These are phyloP conservation scores for Eufriesea mexicana DNA, from an alignment of 1,140 invertebrate species.

Conservation along the genomic window DNA sequence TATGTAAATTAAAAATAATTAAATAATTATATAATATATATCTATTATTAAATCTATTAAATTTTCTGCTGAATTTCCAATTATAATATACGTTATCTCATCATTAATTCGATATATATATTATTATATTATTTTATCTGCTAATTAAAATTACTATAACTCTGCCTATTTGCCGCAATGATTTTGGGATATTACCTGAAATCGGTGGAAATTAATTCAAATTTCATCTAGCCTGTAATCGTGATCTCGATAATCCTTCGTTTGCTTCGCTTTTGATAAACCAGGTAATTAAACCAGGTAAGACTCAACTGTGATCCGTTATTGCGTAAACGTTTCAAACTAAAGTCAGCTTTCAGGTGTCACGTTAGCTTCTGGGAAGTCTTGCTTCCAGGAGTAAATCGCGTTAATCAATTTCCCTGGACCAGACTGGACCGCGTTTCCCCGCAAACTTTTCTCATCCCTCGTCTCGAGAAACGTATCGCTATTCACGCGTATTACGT, in stretches of 20 bases:
- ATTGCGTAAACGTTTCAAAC: conserved; percentile 41
- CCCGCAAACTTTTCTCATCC: not conserved
- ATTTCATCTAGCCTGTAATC: not conserved
- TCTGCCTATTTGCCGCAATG: too few relatives aligned
- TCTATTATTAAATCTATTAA: too few relatives aligned
- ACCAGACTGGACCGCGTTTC: not conserved
- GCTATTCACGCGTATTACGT: not conserved
- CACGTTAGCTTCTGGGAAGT: conserved; percentile 39
- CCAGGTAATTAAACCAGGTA: not conserved
- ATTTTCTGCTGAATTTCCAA: too few relatives aligned
- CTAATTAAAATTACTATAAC: too few relatives aligned
- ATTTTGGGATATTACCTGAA: too few relatives aligned
- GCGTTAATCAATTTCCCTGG: conserved; percentile 42
- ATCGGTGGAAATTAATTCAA: conserved; percentile 9
- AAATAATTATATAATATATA: too few relatives aligned
- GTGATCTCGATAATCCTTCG: not conserved
- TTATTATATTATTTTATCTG: too few relatives aligned
- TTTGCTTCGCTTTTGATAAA: not conserved
- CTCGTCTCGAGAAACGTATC: not conserved
- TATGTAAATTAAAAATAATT: too few relatives aligned
- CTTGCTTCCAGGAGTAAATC: conserved; percentile 33
- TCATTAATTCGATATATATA: too few relatives aligned
- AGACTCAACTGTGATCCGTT: conserved; percentile 6
- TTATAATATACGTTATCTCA: too few relatives aligned
- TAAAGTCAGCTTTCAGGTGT: conserved; percentile 36